A percentile compares a stretch with the other conserved stretches of the same genome.
Evolutionary conservation across 2,797 vertebrate genomes (phyloP).

Genomic region (Aulostomus chinensis): DNA sequence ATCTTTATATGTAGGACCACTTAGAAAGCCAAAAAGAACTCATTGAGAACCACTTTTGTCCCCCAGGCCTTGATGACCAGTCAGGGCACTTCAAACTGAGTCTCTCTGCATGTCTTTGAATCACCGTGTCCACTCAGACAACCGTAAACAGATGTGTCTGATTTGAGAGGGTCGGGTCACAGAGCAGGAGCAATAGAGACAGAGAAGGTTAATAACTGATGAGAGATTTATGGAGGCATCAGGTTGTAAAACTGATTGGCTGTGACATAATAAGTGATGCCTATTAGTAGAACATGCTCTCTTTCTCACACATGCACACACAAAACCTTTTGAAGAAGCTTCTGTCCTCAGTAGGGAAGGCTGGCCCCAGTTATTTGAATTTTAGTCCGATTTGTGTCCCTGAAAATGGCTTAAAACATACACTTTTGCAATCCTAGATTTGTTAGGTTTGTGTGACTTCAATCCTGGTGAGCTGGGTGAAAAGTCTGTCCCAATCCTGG

Average conservation of each 20-base stretch:
- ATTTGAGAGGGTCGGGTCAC: constrained; percentile 15
- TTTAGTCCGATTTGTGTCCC: too few relatives aligned
- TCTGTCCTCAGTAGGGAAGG: too few relatives aligned
- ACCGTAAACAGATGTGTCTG: constrained; percentile 47
- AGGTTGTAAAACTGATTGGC: constrained; percentile 57
- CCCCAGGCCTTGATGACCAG: constrained; percentile 32
- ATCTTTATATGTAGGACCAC: neutral
- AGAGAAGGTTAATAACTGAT: constrained; percentile 40
- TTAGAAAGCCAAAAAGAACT: constrained; percentile 1
- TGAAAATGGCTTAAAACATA: too few relatives aligned
- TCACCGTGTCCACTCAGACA: constrained; percentile 26
- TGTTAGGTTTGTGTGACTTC: too few relatives aligned
- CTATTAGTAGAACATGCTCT: too few relatives aligned
- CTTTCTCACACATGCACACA: too few relatives aligned
- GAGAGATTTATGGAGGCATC: constrained; percentile 56
- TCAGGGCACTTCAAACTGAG: constrained; percentile 13
- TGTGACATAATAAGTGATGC: constrained; percentile 44
- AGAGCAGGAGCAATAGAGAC: constrained; percentile 12
- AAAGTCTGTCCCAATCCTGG: too few relatives aligned
- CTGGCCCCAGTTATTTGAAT: too few relatives aligned
- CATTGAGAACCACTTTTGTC: too few relatives aligned
- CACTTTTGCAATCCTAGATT: too few relatives aligned
- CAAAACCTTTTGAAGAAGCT: too few relatives aligned
- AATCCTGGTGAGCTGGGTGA: too few relatives aligned
- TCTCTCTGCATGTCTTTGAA: constrained; percentile 23